Base-by-base conservation (phyloP, 2,797 vertebrate genomes). In the Pempheris klunzingeri region DNA sequence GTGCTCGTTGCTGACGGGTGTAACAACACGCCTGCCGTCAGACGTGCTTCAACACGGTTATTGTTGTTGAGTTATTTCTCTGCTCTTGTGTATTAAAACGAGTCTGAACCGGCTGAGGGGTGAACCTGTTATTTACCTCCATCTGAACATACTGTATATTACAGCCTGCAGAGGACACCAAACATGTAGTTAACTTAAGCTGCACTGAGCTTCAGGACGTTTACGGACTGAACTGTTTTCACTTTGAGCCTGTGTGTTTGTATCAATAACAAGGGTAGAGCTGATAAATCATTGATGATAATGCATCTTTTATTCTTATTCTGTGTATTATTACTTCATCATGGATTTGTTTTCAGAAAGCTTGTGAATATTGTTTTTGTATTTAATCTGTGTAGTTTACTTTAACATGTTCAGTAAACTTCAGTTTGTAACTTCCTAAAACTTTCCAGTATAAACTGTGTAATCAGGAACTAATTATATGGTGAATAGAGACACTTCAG, bases 1-100 rank as follows among this genome's bases (percentile, higher is more conserved):
- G 14, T 26, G 11, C 22, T 2, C 22, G n/a, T 54, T 14, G 5
- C 13, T 17, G 26, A 68, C 5, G 41, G 38, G 5, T n/a, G 43
- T 32, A 59, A 53, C 46, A 50, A 62, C 62, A 61, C 39, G 64
- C 30, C 61, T 74, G 34, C 28, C 34, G 59, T 36, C 41, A n/a
- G 17, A 43, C 62, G 50, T 15, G 26, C 47, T n/a, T n/a, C 1
- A 28, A 50, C 6, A 38, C 22, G 18, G 28, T 59, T 17, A 18
- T 41, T 60, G 20, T 18, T 60, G 26, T 2, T 11, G 30, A 14
- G 57, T 9, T 43, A n/a, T 9, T 22, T 38, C 39, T 55, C 26
- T 3, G 17, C 39, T 41, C n/a, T 41, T 34, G 15, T 17, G 57
- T 64, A 1, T 18, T 43, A 2, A 49, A 54, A 30, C 60, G 1